Evolutionary conservation across 2,888 invertebrate species (phyloP).

Genomic region (Cryptocephalus primarius): DNA sequence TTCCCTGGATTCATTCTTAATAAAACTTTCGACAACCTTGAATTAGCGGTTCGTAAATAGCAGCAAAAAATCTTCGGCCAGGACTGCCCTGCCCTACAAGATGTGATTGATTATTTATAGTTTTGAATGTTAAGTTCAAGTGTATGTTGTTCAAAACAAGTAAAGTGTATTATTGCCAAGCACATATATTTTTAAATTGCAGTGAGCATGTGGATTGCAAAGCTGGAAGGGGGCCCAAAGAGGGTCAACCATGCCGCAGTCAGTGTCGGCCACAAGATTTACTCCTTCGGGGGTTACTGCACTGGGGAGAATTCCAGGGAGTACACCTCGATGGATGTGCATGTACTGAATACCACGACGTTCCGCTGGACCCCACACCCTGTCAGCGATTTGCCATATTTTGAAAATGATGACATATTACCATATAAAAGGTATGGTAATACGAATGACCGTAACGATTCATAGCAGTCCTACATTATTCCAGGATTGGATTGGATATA

Average conservation of each 20-base stretch:
- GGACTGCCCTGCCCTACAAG: too few relatives aligned
- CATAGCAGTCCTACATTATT: neutral
- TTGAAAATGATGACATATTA: slow-evolving; percentile 39
- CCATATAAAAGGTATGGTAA: slow-evolving; percentile 57
- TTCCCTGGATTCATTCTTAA: too few relatives aligned
- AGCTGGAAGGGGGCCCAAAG: slow-evolving; percentile 81
- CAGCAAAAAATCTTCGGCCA: too few relatives aligned
- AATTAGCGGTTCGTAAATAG: too few relatives aligned
- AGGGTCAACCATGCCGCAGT: slow-evolving; percentile 90
- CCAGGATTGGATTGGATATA: too few relatives aligned
- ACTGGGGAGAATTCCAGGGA: slow-evolving; percentile 70
- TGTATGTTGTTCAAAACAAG: too few relatives aligned
- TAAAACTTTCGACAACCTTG: too few relatives aligned
- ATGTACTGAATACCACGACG: slow-evolving; percentile 67
- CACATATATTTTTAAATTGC: too few relatives aligned
- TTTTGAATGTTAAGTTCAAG: too few relatives aligned
- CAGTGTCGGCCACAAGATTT: slow-evolving; percentile 65
- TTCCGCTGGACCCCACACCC: slow-evolving; percentile 49
- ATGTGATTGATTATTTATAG: too few relatives aligned
- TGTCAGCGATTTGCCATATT: slow-evolving; percentile 40
- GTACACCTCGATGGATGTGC: slow-evolving; percentile 74
- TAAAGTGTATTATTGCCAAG: too few relatives aligned
- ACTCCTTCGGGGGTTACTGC: slow-evolving; percentile 87
- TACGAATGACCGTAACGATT: neutral
- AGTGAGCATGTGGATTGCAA: slow-evolving; percentile 59